These are phyloP conservation scores for Thereva nobilitata DNA, from an alignment of 2,888 invertebrate species.

Conservation along the genomic window DNA sequence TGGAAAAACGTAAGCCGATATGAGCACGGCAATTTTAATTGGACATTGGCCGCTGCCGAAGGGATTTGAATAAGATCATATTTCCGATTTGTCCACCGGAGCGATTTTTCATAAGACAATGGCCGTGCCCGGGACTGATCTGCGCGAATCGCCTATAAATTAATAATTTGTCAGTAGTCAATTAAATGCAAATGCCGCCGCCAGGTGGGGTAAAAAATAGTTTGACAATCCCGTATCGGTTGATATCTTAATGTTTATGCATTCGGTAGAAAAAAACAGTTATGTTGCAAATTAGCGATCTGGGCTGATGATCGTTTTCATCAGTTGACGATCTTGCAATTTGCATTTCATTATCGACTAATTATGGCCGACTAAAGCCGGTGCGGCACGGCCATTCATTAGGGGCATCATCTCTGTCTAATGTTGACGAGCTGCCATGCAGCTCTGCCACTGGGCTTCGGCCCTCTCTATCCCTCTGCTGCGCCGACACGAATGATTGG, in stretches of 20 bases:
- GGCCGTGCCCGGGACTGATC: not conserved
- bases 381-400: not conserved
- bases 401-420: not conserved
- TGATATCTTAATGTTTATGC: conserved; percentile 18
- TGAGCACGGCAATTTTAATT: too few species aligned
- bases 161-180: conserved; percentile 17
- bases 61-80: too few species aligned
- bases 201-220: not conserved
- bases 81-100: too few species aligned
- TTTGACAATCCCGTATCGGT: not conserved
- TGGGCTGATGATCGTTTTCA: too few species aligned
- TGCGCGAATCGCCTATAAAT: conserved; percentile 3
- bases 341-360: conserved; percentile 20
- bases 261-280: conserved; percentile 3
- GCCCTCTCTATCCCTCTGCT: not conserved
- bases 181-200: conserved; percentile 11
- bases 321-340: conserved; percentile 4
- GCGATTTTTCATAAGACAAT: too few species aligned
- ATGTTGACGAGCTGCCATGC: too few species aligned
- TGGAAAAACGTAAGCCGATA: too few species aligned
- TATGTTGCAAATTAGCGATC: conserved; percentile 13
- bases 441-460: not conserved
- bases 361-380: conserved; percentile 7
- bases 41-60: too few species aligned
- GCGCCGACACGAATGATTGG: not conserved